phyloP scores from a whole-genome alignment of 2,113 vertebrate species.

The Urocolius indicus region DNA sequence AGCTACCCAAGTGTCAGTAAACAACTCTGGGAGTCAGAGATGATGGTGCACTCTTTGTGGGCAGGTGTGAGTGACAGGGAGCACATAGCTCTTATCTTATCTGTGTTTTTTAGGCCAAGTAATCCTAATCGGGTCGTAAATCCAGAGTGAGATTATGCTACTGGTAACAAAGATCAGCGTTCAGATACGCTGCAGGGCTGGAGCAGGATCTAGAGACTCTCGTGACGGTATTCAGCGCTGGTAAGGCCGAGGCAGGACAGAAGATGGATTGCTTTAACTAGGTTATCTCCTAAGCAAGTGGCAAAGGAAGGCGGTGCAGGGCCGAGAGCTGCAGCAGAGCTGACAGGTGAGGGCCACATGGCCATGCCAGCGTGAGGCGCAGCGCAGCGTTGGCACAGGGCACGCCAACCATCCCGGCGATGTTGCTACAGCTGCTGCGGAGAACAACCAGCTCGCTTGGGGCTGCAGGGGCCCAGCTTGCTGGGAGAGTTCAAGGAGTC shows the following conservation, averaged over 20 bases:
- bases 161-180: not conserved
- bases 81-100: not conserved
- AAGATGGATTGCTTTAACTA: not conserved
- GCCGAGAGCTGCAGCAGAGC: not conserved
- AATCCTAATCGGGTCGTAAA: conserved; percentile 35
- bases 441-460: not conserved
- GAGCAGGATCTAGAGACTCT: not conserved
- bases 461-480: not conserved
- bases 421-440: conserved; percentile 77
- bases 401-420: conserved; percentile 47
- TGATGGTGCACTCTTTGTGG: not conserved
- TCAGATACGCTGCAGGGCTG: not conserved
- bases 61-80: not conserved
- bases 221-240: not conserved
- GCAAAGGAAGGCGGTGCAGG: not conserved
- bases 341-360: conserved; percentile 76
- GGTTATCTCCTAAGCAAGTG: not conserved
- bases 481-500: not conserved
- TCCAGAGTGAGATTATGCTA: conserved; percentile 14
- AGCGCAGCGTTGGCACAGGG: not conserved
- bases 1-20: not conserved
- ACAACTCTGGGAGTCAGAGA: not conserved
- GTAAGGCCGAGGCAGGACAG: not conserved
- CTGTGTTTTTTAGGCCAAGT: conserved; percentile 7
- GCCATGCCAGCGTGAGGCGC: not conserved